phyloP scores from a whole-genome alignment of 2,888 invertebrate species.

The Pristionchus japonicus region DNA sequence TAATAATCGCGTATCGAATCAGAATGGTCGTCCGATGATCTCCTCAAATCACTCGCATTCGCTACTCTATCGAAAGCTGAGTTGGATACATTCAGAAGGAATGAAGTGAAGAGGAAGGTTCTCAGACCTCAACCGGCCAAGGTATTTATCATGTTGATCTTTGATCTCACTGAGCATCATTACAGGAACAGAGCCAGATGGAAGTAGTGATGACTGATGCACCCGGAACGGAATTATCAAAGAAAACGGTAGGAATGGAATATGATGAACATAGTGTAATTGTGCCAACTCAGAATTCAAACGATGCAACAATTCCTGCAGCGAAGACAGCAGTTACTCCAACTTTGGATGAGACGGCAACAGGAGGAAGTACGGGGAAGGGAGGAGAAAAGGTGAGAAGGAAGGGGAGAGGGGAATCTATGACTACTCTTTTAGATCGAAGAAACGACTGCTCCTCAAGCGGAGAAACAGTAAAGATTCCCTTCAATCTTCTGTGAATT shows the following conservation, averaged over 20 bases:
- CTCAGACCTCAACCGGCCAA: neutral
- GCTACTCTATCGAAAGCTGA: conserved; percentile 4
- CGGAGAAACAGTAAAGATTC: neutral
- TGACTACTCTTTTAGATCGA: neutral
- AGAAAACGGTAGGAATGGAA: neutral
- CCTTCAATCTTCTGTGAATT: neutral
- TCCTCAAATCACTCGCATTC: neutral
- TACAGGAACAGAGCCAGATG: neutral
- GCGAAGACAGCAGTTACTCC: neutral
- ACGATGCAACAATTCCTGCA: neutral
- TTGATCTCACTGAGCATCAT: neutral
- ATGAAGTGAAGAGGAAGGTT: conserved; percentile 10
- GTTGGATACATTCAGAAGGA: conserved; percentile 7
- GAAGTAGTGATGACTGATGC: neutral
- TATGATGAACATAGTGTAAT: neutral
- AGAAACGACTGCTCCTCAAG: neutral
- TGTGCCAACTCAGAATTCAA: neutral
- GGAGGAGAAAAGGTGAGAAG: neutral
- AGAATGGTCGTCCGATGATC: neutral
- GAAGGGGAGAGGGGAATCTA: neutral
- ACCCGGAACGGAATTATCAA: neutral
- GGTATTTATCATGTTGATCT: neutral
- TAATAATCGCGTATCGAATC: neutral
- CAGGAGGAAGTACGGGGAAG: neutral
- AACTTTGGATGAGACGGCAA: neutral